Percentiles rank a stretch among this genome's conserved stretches.
Conservation (phyloP, 2,113 vertebrate species). For the Thalassarche chlororhynchos region DNA sequence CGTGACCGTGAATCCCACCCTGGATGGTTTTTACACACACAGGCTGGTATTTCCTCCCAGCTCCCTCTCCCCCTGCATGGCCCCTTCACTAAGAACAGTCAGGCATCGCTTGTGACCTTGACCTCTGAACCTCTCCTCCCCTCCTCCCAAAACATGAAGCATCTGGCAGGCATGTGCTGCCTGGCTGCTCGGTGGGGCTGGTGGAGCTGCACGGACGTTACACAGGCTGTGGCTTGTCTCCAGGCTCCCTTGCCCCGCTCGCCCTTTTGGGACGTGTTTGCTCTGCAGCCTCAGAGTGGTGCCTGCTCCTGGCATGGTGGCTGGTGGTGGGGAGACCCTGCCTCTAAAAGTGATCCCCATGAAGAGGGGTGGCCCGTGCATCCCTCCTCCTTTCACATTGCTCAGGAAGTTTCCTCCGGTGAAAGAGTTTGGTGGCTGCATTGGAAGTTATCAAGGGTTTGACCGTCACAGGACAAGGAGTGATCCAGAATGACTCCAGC, state of each 20-base stretch:
- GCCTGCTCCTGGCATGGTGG: not conserved
- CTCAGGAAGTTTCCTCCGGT: not conserved
- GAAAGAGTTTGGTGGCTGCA: not conserved
- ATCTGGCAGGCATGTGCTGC: conserved; percentile 52
- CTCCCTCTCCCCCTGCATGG: not conserved
- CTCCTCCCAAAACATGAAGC: not conserved
- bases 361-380: not conserved
- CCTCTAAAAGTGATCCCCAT: not conserved
- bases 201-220: not conserved
- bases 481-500: not conserved
- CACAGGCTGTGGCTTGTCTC: not conserved
- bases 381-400: not conserved
- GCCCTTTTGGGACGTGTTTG: not conserved
- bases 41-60: conserved; percentile 43
- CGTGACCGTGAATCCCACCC: not conserved
- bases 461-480: not conserved
- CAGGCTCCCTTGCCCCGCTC: not conserved
- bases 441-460: not conserved
- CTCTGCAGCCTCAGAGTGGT: accelerated
- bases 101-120: not conserved
- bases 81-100: not conserved
- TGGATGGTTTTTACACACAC: not conserved
- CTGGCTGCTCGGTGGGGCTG: not conserved
- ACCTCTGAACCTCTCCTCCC: not conserved
- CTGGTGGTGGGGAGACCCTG: not conserved